phyloP scores from a whole-genome alignment of 2,113 vertebrate species.

The Xenus cinereus region DNA sequence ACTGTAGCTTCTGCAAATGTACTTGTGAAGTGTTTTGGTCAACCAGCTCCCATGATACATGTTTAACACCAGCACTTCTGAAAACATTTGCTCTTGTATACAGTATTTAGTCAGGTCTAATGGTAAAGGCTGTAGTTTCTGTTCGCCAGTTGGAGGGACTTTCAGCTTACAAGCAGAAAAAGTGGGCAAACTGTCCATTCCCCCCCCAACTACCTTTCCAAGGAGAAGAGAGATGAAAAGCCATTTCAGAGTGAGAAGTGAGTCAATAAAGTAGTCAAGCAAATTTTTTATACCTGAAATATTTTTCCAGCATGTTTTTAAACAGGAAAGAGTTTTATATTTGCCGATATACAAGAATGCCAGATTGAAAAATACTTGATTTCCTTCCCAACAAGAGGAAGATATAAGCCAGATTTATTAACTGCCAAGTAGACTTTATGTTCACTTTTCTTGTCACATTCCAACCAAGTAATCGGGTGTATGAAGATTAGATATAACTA shows the following conservation, averaged over 20 bases:
- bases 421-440: not conserved
- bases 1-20: not conserved
- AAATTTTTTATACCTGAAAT: not conserved
- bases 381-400: not conserved
- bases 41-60: not conserved
- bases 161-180: not conserved
- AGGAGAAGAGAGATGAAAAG: not conserved
- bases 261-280: not conserved
- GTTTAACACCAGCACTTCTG: not conserved
- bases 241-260: not conserved
- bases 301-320: not conserved
- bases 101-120: not conserved
- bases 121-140: not conserved
- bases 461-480: rapidly evolving
- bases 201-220: rapidly evolving
- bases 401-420: not conserved
- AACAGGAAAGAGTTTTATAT: not conserved
- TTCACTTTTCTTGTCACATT: not conserved
- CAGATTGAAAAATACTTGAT: not conserved
- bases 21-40: not conserved
- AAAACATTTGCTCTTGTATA: not conserved
- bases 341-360: not conserved
- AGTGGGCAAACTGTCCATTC: not conserved
- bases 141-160: rapidly evolving
- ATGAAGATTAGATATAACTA: not conserved